Base-by-base conservation (phyloP, 2,113 vertebrate genomes). In the Pterocles orientalis region DNA sequence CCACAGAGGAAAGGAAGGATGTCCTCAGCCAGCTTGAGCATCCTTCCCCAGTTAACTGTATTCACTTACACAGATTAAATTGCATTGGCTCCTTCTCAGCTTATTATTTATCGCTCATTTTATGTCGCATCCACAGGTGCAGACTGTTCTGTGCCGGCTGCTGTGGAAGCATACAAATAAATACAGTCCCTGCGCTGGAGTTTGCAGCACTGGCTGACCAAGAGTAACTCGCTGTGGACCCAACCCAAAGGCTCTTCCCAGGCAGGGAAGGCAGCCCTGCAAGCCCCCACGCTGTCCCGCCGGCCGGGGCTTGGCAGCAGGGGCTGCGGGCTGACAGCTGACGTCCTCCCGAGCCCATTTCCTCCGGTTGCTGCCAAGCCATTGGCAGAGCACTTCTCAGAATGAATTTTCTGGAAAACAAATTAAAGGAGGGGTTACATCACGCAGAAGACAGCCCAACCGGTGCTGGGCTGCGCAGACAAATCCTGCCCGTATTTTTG, bases 351-450 rank as follows among this genome's bases (percentile, higher is more conserved):
- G 2, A 68, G 61, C 64, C 76, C 50, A 0, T 57, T 87, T 82
- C 78, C 92, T 88, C 57, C 1, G 3, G 21, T 65, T 9, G 75
- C 77, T 62, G 91, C 95, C 94, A 92, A 94, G 53, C 65, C 41
- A 2, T 69, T 94, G 6, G 58, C 48, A 4, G 53, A 86, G 83
- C 51, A 3, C 92, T 88, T 84, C 91, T 87, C 82, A 5, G 29
- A 89, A 69, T 58, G 93, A 94, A 91, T 94, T 78, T 94, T 97
- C 96, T 97, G 96, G 93, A 94, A 97, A 97, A 97, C 92, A 78
- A 95, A 95, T 95, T 91, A 94, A 94, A 95, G 71, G 68, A 87
- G 68, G 79, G 88, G 12, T 89, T 75, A 72, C 75, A 66, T 90
- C 93, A 90, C 36, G 6, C 79, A 90, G 87, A 82, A 93, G 82